Evolutionary conservation across 2,888 invertebrate species (phyloP), one percentile per base, ranked within the genome.

Genomic region (Pyrrhia umbra): DNA sequence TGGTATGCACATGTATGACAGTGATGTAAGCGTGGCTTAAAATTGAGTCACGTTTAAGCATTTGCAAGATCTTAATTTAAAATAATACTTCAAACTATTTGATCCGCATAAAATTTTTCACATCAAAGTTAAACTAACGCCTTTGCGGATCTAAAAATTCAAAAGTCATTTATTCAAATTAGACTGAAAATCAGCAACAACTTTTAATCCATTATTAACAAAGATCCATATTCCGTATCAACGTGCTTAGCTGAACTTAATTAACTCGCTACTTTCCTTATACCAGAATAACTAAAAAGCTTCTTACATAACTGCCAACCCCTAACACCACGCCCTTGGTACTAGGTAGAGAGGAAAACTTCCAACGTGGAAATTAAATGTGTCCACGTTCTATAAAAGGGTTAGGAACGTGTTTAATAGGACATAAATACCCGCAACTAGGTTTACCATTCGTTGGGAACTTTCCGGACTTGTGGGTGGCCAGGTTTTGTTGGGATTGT

Each of bases 351-450:
- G 47, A 51, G 46, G 68, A 50, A 52, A 74, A 54, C 39, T 49
- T 59, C 46, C n/a, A 52, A 40, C 25, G 45, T 55, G 21, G 30
- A 52, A 54, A 57, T 58, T 52, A 34, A 50, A 67, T 21, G 39
- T 50, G 30, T 23, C 34, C 37, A 68, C 23, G 54, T 47, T 75
- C 37, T 39, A 42, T 60, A 37, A 13, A 66, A 68, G 34, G 43
- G 43, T 18, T 39, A 5, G 16, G 23, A 68, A 68, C 61, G 69
- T 68, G 69, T 74, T 40, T 6, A 9, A 6, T 40, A 8, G 21
- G 39, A 64, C 34, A 52, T 71, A 65, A 71, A 65, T 65, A 72
- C 16, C n/a, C 13, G 20, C 27, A 9, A 8, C 46, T 51, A 46
- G 23, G 65, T 15, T 51, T 2, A 34, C 74, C 56, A 68, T 25